A percentile compares a stretch with the other conserved stretches of the same genome.
Conservation (phyloP, 35 echinoderm and acorn worm species). For the Amphiura filiformis region DNA sequence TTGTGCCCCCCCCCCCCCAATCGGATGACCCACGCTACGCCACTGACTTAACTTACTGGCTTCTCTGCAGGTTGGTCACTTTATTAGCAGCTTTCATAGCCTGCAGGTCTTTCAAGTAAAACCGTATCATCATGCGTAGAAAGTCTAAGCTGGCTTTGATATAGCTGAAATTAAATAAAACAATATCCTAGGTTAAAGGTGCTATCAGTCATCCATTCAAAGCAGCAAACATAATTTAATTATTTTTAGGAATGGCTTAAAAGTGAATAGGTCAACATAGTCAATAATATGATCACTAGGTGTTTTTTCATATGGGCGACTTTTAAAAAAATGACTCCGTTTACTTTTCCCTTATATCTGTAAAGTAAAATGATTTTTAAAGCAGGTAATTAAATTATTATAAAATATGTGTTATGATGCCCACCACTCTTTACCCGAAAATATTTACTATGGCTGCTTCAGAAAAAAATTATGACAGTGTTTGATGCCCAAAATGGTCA, state of each 20-base stretch:
- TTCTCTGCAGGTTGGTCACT: not conserved
- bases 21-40: too few relatives aligned
- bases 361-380: too few relatives aligned
- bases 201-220: too few relatives aligned
- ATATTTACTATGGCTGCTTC: too few relatives aligned
- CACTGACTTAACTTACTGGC: not conserved
- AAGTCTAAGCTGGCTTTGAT: conserved; percentile 52
- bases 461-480: too few relatives aligned
- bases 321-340: conserved; percentile 52
- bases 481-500: too few relatives aligned
- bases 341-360: too few relatives aligned
- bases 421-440: too few relatives aligned
- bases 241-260: not conserved
- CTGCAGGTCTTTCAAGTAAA: conserved; percentile 67
- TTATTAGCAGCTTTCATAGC: not conserved
- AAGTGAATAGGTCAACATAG: not conserved
- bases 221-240: not conserved
- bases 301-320: not conserved
- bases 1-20: too few relatives aligned
- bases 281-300: not conserved
- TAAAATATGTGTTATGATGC: too few relatives aligned
- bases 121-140: conserved; percentile 55
- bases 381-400: too few relatives aligned
- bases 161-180: not conserved
- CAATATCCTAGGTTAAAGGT: not conserved